phyloP scores from a whole-genome alignment of 2,888 invertebrate genomes.

The Dexiosoma caninum region DNA sequence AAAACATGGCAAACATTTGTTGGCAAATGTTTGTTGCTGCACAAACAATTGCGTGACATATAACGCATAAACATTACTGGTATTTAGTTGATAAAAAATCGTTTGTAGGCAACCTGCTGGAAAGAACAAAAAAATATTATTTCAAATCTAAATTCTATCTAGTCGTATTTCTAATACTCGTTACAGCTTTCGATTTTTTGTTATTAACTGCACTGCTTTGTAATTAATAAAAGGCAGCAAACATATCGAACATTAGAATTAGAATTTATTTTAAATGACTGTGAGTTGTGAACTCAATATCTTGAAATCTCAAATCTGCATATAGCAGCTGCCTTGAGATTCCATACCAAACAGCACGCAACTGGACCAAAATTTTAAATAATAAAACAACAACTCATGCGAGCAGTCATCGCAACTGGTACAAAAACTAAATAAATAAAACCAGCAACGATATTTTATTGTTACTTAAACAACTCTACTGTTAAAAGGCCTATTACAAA shows the following conservation, averaged over 20 bases:
- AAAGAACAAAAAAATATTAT: neutral
- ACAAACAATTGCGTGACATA: slow-evolving; percentile 59
- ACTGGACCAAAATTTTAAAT: slow-evolving; percentile 48
- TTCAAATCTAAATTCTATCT: slow-evolving; percentile 18
- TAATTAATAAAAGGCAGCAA: neutral
- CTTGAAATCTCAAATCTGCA: slow-evolving; percentile 63
- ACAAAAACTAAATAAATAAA: neutral
- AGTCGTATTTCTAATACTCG: neutral
- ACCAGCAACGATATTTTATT: slow-evolving; percentile 50
- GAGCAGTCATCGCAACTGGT: slow-evolving; percentile 32
- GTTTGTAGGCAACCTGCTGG: slow-evolving; percentile 10
- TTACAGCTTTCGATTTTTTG: neutral
- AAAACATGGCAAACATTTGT: neutral
- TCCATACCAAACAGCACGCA: slow-evolving; percentile 59
- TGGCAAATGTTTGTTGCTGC: neutral
- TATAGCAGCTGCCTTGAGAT: slow-evolving; percentile 61
- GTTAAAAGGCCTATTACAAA: slow-evolving; percentile 58
- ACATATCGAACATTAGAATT: slow-evolving; percentile 19
- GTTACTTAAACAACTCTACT: slow-evolving; percentile 45
- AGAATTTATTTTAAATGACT: slow-evolving; percentile 60
- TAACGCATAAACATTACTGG: slow-evolving; percentile 54
- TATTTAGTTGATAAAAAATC: neutral
- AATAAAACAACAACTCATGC: neutral
- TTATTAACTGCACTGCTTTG: neutral
- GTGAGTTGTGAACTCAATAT: slow-evolving; percentile 61